Evolutionary conservation across 2,113 vertebrate species (phyloP).

Genomic region (Ictalurus furcatus): DNA sequence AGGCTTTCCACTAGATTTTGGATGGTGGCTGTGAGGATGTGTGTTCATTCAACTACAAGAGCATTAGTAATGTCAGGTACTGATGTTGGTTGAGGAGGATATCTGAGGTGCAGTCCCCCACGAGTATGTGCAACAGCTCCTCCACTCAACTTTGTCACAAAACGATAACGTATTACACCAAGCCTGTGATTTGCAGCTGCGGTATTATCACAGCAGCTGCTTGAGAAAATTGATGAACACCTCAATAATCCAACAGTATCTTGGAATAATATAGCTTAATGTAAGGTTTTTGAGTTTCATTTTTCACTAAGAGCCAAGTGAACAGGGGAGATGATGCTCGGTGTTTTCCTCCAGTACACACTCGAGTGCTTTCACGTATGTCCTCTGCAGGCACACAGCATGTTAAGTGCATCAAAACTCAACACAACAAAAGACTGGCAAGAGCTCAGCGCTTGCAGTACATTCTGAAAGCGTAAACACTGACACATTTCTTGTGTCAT

Average conservation of each 20-base stretch:
- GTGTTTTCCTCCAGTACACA: slow-evolving; percentile 27
- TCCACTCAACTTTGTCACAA: no score
- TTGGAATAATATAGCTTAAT: neutral
- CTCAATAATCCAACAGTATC: neutral
- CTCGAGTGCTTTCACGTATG: slow-evolving; percentile 18
- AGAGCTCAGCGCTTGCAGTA: neutral
- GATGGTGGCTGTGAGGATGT: neutral
- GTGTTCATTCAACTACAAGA: neutral
- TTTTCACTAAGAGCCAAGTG: neutral
- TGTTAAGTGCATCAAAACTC: slow-evolving; percentile 17
- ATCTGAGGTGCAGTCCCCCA: no score
- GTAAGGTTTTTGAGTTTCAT: neutral
- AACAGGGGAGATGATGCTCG: neutral
- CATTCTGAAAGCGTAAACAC: slow-evolving; percentile 1
- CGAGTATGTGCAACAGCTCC: no score
- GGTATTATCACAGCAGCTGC: neutral
- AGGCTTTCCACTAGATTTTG: neutral
- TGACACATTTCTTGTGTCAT: neutral
- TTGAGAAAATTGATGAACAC: neutral
- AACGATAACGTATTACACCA: neutral
- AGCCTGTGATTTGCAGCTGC: neutral
- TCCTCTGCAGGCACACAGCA: slow-evolving; percentile 11
- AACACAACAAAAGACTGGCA: slow-evolving; percentile 17
- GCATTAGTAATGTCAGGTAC: no score
- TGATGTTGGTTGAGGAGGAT: no score